Conservation (phyloP, 2,888 invertebrate genomes). For the Celastrina argiolus region DNA sequence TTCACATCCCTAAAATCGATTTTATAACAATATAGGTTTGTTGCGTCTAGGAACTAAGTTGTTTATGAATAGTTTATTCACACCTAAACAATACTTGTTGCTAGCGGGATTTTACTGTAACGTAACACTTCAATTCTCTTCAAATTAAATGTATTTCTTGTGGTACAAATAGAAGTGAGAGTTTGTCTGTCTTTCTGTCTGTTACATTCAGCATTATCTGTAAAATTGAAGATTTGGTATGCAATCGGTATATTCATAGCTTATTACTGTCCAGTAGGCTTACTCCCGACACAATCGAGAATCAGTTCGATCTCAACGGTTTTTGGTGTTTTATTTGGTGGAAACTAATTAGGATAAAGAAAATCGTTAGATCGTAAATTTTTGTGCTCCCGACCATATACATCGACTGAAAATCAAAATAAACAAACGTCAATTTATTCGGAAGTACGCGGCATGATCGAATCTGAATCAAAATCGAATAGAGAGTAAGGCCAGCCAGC, state of each 20-base stretch:
- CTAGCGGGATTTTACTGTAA: not conserved
- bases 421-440: too few relatives aligned
- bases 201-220: not conserved
- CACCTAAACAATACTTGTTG: not conserved
- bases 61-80: not conserved
- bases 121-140: not conserved
- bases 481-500: too few relatives aligned
- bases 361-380: too few relatives aligned
- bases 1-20: not conserved
- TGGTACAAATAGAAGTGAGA: not conserved
- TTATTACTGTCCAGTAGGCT: too few relatives aligned
- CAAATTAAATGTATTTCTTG: not conserved
- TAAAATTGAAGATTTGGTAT: not conserved
- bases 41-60: not conserved
- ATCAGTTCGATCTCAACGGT: too few relatives aligned
- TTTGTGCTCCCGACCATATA: too few relatives aligned
- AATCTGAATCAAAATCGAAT: too few relatives aligned
- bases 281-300: too few relatives aligned
- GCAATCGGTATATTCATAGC: not conserved
- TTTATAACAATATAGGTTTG: not conserved
- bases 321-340: too few relatives aligned
- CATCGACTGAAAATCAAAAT: too few relatives aligned
- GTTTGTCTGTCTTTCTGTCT: not conserved
- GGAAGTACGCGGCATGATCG: too few relatives aligned
- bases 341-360: too few relatives aligned